Conservation (phyloP, 2,888 invertebrate species). For the Cerceris ruficornis region DNA sequence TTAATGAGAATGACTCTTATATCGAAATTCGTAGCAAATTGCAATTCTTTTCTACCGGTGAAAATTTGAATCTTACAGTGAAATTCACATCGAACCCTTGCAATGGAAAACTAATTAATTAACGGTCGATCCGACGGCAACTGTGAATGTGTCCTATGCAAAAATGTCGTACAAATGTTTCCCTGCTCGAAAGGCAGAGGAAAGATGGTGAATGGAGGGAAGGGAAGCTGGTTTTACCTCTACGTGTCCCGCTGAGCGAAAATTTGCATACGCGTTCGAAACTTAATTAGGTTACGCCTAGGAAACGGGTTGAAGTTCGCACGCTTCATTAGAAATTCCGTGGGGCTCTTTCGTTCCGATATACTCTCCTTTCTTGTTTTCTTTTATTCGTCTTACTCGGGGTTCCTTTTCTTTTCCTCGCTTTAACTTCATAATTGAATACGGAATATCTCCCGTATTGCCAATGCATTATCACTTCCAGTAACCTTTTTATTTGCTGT, state of each 20-base stretch:
- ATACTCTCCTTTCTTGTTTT: conserved; percentile 46
- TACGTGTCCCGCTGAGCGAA: conserved; percentile 73
- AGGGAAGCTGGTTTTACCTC: conserved; percentile 51
- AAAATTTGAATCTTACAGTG: conserved; percentile 39
- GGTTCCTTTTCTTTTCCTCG: conserved; percentile 30
- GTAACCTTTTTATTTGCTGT: too few species aligned
- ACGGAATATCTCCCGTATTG: neutral
- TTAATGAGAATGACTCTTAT: too few species aligned
- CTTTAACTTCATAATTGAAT: conserved; percentile 37
- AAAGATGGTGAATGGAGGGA: conserved; percentile 36
- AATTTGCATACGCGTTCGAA: conserved; percentile 77
- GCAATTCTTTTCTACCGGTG: neutral
- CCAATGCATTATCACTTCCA: too few species aligned
- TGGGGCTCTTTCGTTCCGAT: conserved; percentile 63
- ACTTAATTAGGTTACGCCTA: conserved; percentile 79
- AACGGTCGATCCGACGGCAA: conserved; percentile 54
- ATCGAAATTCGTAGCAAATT: too few species aligned
- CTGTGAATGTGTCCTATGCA: conserved; percentile 48
- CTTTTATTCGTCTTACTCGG: conserved; percentile 24
- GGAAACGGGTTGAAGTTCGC: conserved; percentile 78
- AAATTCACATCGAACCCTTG: conserved; percentile 29
- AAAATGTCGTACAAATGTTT: conserved; percentile 39
- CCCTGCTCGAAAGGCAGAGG: conserved; percentile 18
- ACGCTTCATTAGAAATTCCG: conserved; percentile 79
- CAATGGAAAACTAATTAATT: conserved; percentile 60